These are phyloP conservation scores for Troglohyphantes excavatus DNA, from an alignment of 2,888 invertebrate genomes.

Conservation along the genomic window DNA sequence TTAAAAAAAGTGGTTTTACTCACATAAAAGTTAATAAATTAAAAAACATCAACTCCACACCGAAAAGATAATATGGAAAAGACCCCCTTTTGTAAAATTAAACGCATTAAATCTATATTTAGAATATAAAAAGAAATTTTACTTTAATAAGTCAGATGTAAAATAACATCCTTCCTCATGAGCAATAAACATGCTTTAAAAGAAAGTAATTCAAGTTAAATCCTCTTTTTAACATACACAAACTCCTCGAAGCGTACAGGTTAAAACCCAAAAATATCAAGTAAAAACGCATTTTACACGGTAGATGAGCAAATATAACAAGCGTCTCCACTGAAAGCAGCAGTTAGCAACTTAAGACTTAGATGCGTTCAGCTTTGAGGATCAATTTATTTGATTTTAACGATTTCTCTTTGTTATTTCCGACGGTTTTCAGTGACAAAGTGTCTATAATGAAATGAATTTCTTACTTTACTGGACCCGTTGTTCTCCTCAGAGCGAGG, in stretches of 20 bases:
- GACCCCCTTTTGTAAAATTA: no score
- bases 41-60: no score
- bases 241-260: not conserved
- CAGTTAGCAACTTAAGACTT: conserved; percentile 1
- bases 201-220: not conserved
- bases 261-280: not conserved
- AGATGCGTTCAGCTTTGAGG: not conserved
- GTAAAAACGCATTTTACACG: not conserved
- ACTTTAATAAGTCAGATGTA: no score
- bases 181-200: not conserved
- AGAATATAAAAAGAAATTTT: no score
- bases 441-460: not conserved
- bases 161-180: no score
- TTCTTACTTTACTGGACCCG: conserved; percentile 69
- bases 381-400: conserved; percentile 26
- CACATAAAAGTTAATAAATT: no score
- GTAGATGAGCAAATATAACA: not conserved
- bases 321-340: not conserved
- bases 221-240: not conserved
- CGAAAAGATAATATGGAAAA: no score
- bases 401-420: not conserved
- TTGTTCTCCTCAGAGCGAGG: conserved; percentile 71
- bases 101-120: no score
- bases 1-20: no score
- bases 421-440: not conserved